Evolutionary conservation across 2,888 invertebrate genomes (phyloP), one percentile per base, ranked within the genome.

Genomic region (Heteropelma amictum): DNA sequence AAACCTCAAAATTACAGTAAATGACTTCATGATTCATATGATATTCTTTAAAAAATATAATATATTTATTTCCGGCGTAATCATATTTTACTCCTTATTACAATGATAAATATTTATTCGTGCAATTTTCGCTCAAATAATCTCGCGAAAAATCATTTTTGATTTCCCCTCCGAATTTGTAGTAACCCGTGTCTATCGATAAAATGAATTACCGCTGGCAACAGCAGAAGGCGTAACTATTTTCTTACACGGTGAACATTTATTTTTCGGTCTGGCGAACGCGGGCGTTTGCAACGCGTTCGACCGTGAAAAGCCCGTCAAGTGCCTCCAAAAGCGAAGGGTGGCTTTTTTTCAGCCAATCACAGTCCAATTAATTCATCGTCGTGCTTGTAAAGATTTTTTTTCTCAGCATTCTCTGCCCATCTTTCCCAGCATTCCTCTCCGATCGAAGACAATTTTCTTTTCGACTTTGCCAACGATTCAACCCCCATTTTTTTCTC

Each of bases 301-400:
- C 61, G 68, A 74, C 65, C 23, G 64, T 53, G 61, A 58, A 68
- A 58, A 35, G 40, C 47, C 7, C 7, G 30, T 33, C 47, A 17
- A 35, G 28, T 17, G 42, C 14, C 49, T 45, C 21, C 21, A 33
- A 28, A 10, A 6, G 60, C 47, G 14, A 19, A 72, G 7, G 45
- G n/a, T 21, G 30, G 47, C 61, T 61, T 60, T 72, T 75, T 61
- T 72, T 76, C 67, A 76, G 64, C 69, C 77, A 78, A 79, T 80
- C 79, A 79, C 71, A 72, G 75, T 72, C 78, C 78, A 80, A 83
- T 83, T 83, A 81, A 80, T 75, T 73, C 76, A 78, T 80, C 77
- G 73, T 71, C 63, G 47, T 45, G 42, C 35, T 42, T 26, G 33
- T 64, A 40, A 63, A 68, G 61, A 42, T 60, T 71, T 51, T 61